Evolutionary conservation across 1,140 invertebrate species (phyloP), one percentile per base, ranked within the genome.

Genomic region (Calephelis virginiensis): DNA sequence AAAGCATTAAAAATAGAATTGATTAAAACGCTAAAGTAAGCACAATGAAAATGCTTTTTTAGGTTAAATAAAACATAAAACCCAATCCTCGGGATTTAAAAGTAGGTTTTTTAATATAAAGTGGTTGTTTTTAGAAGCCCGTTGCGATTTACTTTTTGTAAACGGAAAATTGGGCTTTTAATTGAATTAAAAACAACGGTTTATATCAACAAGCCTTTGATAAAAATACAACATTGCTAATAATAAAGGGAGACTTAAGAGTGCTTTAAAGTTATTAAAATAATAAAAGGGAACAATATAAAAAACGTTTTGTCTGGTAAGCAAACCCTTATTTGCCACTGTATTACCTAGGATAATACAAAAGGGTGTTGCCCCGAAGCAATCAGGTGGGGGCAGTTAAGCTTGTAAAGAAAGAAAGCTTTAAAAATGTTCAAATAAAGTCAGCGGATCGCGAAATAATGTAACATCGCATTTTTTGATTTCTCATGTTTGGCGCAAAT

Each of bases 391-490:
- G 80, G 80, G 78, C 80, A 85, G 79, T 81, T 84, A 79, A 90
- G 81, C 79, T 82, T 79, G 81, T 83, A 90, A 90, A 89, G 80
- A 77, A 86, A 81, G 80, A 89, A 82, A 82, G 77, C 80, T 84
- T 83, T 81, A 86, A 89, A 87, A 86, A 80, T 79, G 82, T 81
- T 85, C 70, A 83, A 89, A 89, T 83, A 84, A 90, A 86, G 81
- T 84, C 80, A 81, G 75, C 72, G 75, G 73, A 80, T 87, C 73
- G 82, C 77, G 74, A 82, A 83, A 84, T 86, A 87, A 83, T 75
- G 77, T 86, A 79, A 77, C 73, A 67, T 75, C 70, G 74, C 76
- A 73, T 85, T 87, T 88, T 83, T 71, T 65, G 64, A 78, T 68
- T 68, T 63, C 69, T 80, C 65, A 61, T n/a, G 70, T 65, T 3